phyloP scores from a whole-genome alignment of 2,888 invertebrate species.

The Opisthograptis luteolata region DNA sequence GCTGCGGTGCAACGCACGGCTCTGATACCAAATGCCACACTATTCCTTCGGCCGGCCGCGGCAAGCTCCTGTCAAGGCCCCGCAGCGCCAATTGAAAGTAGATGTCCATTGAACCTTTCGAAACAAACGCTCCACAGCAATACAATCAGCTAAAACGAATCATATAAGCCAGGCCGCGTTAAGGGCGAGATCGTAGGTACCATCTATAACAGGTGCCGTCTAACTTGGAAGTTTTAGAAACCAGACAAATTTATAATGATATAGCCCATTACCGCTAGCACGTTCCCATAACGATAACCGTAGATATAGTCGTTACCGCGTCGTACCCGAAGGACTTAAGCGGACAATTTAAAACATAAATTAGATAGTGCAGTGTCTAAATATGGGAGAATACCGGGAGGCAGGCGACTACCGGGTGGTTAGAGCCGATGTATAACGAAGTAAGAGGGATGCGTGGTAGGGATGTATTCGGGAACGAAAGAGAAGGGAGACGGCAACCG shows the following conservation, averaged over 20 bases:
- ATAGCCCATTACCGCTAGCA: conserved; percentile 69
- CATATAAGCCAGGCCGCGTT: conserved; percentile 50
- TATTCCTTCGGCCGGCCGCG: conserved; percentile 61
- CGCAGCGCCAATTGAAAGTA: conserved; percentile 71
- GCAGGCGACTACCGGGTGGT: conserved; percentile 77
- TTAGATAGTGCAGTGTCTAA: conserved; percentile 82
- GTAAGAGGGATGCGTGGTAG: conserved; percentile 71
- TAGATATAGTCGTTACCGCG: conserved; percentile 69
- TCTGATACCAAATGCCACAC: conserved; percentile 71
- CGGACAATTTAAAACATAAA: conserved; percentile 79
- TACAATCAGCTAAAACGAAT: conserved; percentile 49
- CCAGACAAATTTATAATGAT: conserved; percentile 77
- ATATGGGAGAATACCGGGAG: conserved; percentile 78
- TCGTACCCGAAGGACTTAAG: conserved; percentile 63
- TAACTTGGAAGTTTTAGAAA: conserved; percentile 42
- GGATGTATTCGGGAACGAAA: conserved; percentile 53
- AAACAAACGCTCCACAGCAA: conserved; percentile 49
- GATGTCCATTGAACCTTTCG: conserved; percentile 61
- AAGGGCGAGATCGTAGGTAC: conserved; percentile 59
- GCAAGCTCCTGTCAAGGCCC: conserved; percentile 70
- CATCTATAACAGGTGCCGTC: conserved; percentile 60
- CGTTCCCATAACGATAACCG: conserved; percentile 68
- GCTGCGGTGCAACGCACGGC: conserved; percentile 56
- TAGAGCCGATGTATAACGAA: conserved; percentile 79
- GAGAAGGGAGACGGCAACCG: conserved; percentile 67